Conservation (phyloP, 2,888 invertebrate species). For the Hyposoter didymator region DNA sequence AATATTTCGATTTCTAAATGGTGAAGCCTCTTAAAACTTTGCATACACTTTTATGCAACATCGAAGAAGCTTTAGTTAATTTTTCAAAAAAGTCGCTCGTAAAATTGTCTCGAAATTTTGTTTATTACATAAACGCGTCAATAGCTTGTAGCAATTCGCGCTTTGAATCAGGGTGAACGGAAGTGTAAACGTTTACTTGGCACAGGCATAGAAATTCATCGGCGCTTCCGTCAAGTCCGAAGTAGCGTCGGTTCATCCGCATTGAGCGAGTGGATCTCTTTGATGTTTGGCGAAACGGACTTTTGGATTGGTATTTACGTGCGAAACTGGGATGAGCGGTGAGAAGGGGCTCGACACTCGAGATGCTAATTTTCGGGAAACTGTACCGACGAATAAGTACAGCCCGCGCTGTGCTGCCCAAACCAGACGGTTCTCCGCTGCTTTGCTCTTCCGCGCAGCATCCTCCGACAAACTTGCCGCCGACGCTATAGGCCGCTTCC, state of each 20-base stretch:
- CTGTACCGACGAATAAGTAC: neutral
- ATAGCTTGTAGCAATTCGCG: too few species aligned
- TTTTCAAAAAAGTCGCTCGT: too few species aligned
- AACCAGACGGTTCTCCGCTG: slow-evolving; percentile 43
- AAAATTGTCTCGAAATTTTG: too few species aligned
- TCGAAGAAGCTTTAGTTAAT: too few species aligned
- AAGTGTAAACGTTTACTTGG: neutral
- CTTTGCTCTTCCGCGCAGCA: slow-evolving; percentile 41
- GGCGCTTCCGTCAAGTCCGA: slow-evolving; percentile 37
- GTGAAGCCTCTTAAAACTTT: too few species aligned
- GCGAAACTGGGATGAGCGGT: slow-evolving; percentile 11
- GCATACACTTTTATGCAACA: too few species aligned
- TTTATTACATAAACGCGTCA: too few species aligned
- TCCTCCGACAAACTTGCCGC: slow-evolving; percentile 14
- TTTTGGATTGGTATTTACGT: slow-evolving; percentile 75
- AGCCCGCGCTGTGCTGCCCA: slow-evolving; percentile 4
- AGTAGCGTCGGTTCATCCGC: slow-evolving; percentile 70
- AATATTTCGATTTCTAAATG: too few species aligned
- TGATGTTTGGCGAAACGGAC: slow-evolving; percentile 74
- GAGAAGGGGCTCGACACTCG: slow-evolving; percentile 51
- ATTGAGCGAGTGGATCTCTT: slow-evolving; percentile 68
- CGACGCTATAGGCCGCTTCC: neutral
- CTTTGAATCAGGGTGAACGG: neutral
- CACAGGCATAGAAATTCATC: neutral
- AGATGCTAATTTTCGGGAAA: slow-evolving; percentile 71